Evolutionary conservation across 2,113 vertebrate species (phyloP).

Genomic region (Drymodes brunneopygia): DNA sequence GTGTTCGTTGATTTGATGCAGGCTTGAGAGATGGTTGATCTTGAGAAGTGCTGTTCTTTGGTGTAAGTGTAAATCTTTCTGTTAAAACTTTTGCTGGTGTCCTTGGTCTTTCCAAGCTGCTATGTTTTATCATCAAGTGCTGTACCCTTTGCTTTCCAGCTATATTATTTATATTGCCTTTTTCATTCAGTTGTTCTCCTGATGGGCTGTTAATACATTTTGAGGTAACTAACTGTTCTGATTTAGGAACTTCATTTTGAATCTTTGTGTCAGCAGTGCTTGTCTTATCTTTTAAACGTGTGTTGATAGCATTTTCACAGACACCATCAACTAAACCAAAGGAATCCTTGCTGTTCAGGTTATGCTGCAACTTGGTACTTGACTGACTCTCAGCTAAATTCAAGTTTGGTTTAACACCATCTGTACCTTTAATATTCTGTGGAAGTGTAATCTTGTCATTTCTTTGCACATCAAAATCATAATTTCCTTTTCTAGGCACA

Average conservation of each 20-base stretch:
- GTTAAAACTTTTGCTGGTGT: not conserved
- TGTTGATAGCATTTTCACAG: not conserved
- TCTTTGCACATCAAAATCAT: not conserved
- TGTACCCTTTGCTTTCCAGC: constrained; percentile 47
- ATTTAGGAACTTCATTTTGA: not conserved
- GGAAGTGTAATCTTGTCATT: not conserved
- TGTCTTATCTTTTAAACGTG: rapidly evolving
- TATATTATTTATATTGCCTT: constrained; percentile 54
- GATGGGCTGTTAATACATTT: constrained; percentile 60
- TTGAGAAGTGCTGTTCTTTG: not conserved
- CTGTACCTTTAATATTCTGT: not conserved
- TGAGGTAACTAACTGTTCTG: not conserved
- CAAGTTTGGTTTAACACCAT: not conserved
- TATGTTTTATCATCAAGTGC: constrained; percentile 18
- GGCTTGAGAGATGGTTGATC: not conserved
- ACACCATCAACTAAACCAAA: not conserved
- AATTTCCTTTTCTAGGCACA: not conserved
- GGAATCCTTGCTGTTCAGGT: not conserved
- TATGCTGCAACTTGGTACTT: not conserved
- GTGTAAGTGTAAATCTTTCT: constrained; percentile 3
- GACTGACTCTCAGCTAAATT: not conserved
- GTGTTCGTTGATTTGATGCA: not conserved
- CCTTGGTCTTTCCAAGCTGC: constrained; percentile 62
- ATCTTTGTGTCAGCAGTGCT: not conserved
- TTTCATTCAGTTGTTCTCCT: constrained; percentile 57